These are phyloP conservation scores for Connochaetes taurinus DNA, from an alignment of 2,113 vertebrate species.

Conservation along the genomic window DNA sequence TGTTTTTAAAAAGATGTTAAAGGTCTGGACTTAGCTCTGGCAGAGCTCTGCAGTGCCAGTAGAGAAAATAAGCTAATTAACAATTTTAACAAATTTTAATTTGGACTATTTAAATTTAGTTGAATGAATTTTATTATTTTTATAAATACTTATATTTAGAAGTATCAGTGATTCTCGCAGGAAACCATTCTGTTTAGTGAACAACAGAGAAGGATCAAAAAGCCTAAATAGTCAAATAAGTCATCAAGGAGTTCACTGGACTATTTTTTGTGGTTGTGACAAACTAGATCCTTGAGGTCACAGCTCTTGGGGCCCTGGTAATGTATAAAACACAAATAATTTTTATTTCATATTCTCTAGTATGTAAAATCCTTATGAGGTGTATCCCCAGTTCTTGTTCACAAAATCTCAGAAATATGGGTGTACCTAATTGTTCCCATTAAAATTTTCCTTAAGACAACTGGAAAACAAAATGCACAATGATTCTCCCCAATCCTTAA, in stretches of 20 bases:
- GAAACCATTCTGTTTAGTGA: background rate
- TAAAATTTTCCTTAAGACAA: background rate
- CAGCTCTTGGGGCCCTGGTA: background rate
- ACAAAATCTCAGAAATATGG: background rate
- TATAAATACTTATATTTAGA: background rate
- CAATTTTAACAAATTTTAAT: conserved; percentile 25
- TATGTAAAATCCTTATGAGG: background rate
- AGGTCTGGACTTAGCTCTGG: background rate
- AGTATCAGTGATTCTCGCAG: background rate
- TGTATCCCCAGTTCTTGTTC: background rate
- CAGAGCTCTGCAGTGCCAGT: background rate
- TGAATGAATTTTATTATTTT: background rate
- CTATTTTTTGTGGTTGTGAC: background rate
- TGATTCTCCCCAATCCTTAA: background rate
- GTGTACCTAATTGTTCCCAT: background rate
- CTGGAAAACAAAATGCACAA: background rate
- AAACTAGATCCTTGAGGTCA: background rate
- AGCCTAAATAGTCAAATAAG: background rate
- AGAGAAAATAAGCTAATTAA: background rate
- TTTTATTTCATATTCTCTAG: background rate
- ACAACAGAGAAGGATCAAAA: background rate
- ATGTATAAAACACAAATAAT: background rate
- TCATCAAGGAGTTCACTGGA: background rate
- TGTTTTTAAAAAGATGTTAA: background rate
- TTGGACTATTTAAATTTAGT: conserved; percentile 2